Evolutionary conservation across 2,113 vertebrate species (phyloP), one percentile per base, ranked within the genome.

Genomic region (Alosa alosa): DNA sequence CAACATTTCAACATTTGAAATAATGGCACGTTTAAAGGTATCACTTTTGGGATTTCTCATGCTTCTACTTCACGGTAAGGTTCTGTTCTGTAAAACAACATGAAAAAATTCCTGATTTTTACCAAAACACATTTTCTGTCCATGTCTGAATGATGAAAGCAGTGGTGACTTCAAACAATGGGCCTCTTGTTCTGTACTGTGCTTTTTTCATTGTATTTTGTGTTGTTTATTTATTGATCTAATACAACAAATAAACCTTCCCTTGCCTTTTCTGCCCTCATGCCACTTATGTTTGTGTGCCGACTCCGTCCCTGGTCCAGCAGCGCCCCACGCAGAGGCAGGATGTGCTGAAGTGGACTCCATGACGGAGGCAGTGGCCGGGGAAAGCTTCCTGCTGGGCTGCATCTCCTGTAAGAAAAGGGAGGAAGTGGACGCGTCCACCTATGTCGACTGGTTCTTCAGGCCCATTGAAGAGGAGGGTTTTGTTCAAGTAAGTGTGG

Each of bases 321-420:
- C 87, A 96, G 96, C 92, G 83, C 91, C 92, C 25, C 91, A 89
- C 10, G 94, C 92, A 86, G 87, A 90, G 0, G 94, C 91, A 0
- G 96, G 95, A 87, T 98, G 97, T 60, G 93, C 97, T 0, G 97
- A 98, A 92, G 97, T 98, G 86, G 96, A 96, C 36, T 96, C 97
- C 0, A 83, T 95, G 87, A 97, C 97, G 0, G 96, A 97, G 88
- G 97, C 97, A 0, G 96, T 97, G 81, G 92, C 89, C 0, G 96
- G 96, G 20, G 0, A 82, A 5, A 88, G 91, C 49, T 97, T 98
- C 92, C 90, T 94, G 87, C 92, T 98, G 87, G 94, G 95, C 17
- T 98, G 97, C 89, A 97, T 98, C 91, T 98, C 97, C 52, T 98
- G 97, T 87, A 98, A 98, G 87, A 95, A 46, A 18, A 94, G 97